Conservation (phyloP, 2,113 vertebrate genomes). For the Corythoichthys intestinalis region DNA sequence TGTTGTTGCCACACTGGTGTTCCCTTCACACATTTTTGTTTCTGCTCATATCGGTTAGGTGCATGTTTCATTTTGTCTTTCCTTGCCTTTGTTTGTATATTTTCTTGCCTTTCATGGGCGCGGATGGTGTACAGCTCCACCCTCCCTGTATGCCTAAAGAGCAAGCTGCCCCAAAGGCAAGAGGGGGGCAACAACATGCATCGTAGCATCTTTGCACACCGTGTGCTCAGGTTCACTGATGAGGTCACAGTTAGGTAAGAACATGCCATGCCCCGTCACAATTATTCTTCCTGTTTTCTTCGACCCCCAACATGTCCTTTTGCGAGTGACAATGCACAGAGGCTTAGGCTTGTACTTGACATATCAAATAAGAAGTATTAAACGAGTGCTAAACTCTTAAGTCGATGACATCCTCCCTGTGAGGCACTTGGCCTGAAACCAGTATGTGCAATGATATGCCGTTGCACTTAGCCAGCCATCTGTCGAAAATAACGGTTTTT, state of each 20-base stretch:
- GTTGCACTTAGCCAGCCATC: slow-evolving; percentile 32
- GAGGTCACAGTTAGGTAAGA: slow-evolving; percentile 83
- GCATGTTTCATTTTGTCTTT: slow-evolving; percentile 50
- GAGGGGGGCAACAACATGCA: slow-evolving; percentile 75
- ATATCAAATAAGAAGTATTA: slow-evolving; percentile 21
- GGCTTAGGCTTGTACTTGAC: slow-evolving; percentile 15
- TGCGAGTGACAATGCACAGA: slow-evolving; percentile 1
- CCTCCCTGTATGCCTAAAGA: slow-evolving; percentile 86
- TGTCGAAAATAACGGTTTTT: slow-evolving; percentile 25
- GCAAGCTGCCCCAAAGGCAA: slow-evolving; percentile 74
- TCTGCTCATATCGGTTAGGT: slow-evolving; percentile 8
- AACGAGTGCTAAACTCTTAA: slow-evolving; percentile 20
- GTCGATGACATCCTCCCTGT: slow-evolving; percentile 13
- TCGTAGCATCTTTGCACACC: slow-evolving; percentile 74
- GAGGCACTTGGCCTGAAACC: slow-evolving; percentile 24
- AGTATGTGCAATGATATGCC: slow-evolving; percentile 29
- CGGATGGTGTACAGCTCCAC: slow-evolving; percentile 75
- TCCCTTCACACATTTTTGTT: neutral
- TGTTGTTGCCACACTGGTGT: neutral
- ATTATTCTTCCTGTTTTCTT: neutral
- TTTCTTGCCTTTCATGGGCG: slow-evolving; percentile 27
- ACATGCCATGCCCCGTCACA: neutral
- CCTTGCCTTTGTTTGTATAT: slow-evolving; percentile 35
- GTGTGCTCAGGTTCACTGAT: slow-evolving; percentile 79
- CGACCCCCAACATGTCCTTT: neutral